Conservation (phyloP, 2,113 vertebrate species). For the Axis porcinus region DNA sequence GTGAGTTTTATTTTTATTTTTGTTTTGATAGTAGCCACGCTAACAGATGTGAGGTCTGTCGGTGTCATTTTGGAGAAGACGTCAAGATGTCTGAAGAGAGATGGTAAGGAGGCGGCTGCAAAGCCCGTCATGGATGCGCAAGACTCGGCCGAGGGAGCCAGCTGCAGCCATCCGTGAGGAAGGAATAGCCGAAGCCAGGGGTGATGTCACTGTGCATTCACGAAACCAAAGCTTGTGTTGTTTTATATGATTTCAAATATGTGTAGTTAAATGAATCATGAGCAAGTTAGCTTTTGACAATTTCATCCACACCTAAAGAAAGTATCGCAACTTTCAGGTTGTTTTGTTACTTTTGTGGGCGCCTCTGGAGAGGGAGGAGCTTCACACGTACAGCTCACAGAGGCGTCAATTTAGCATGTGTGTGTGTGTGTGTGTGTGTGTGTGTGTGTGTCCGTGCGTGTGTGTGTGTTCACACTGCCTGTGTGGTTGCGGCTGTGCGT, state of each 20-base stretch:
- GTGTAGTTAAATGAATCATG: background rate
- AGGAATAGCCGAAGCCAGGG: fast-evolving
- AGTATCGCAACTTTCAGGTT: background rate
- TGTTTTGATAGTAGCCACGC: background rate
- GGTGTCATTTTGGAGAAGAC: background rate
- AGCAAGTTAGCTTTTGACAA: background rate
- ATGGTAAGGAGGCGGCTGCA: background rate
- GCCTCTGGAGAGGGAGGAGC: background rate
- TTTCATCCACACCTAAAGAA: background rate
- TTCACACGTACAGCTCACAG: fast-evolving
- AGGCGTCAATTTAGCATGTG: background rate
- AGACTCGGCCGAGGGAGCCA: fast-evolving
- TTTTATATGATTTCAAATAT: background rate
- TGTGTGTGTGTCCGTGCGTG: too few species aligned
- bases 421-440: too few species aligned
- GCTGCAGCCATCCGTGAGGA: fast-evolving
- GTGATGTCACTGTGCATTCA: background rate
- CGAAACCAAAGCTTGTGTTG: background rate
- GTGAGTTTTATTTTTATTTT: background rate
- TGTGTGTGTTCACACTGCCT: fast-evolving
- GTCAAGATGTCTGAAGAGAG: background rate
- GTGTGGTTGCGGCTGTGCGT: too few species aligned
- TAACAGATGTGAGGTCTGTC: too few species aligned
- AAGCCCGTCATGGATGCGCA: background rate
- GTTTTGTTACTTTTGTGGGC: too few species aligned